A percentile compares a stretch with the other conserved stretches of the same genome.
phyloP scores from a whole-genome alignment of 2,888 invertebrate species.

The Nebria salina region DNA sequence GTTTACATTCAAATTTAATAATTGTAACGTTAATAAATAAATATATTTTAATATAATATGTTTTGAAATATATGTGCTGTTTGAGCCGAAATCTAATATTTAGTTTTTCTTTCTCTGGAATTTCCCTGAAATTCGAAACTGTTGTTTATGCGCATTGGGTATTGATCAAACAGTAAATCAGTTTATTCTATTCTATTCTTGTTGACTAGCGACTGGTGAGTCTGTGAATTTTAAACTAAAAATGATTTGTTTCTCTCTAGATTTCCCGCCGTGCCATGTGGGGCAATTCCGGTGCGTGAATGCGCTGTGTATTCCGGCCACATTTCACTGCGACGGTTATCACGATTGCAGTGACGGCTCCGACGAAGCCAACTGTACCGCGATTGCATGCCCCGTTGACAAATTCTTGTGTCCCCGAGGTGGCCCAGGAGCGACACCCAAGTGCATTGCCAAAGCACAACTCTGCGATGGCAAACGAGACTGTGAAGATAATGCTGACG shows the following conservation, averaged over 20 bases:
- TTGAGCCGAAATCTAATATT: too few species aligned
- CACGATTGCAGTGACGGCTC: slow-evolving; percentile 92
- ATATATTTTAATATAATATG: too few species aligned
- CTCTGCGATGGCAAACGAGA: slow-evolving; percentile 92
- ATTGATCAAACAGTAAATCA: not conserved
- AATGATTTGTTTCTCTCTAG: slow-evolving; percentile 62
- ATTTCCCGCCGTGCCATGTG: slow-evolving; percentile 87
- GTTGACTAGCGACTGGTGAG: not conserved
- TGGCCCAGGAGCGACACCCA: slow-evolving; percentile 75
- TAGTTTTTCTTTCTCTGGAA: too few species aligned
- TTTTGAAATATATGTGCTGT: too few species aligned
- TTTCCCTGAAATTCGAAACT: too few species aligned
- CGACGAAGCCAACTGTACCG: slow-evolving; percentile 88
- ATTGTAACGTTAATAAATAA: too few species aligned
- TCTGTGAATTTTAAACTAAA: not conserved
- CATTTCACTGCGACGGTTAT: slow-evolving; percentile 87
- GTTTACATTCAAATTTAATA: too few species aligned
- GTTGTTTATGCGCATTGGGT: too few species aligned
- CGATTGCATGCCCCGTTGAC: slow-evolving; percentile 87
- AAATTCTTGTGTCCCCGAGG: slow-evolving; percentile 91
- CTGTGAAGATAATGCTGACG: slow-evolving; percentile 92
- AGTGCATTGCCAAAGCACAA: slow-evolving; percentile 88
- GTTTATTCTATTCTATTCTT: not conserved
- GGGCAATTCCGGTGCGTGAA: slow-evolving; percentile 94
- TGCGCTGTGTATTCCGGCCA: slow-evolving; percentile 89